Conservation (phyloP, 2,797 vertebrate species). For the Aulostomus chinensis region DNA sequence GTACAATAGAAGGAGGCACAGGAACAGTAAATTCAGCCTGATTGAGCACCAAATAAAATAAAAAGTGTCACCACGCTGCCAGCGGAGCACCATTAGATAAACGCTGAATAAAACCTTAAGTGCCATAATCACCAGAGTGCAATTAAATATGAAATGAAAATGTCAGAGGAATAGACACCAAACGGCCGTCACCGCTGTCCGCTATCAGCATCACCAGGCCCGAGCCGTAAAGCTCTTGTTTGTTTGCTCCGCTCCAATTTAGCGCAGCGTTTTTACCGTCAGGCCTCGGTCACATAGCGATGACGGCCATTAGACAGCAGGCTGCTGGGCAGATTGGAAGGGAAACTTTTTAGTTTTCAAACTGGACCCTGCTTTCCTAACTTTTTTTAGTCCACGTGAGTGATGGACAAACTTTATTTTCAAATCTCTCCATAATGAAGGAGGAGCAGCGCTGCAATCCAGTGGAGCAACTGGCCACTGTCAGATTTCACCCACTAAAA, state of each 20-base stretch:
- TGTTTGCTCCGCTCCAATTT: constrained; percentile 58
- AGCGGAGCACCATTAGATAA: constrained; percentile 66
- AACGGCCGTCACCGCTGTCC: constrained; percentile 47
- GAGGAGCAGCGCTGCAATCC: too few relatives aligned
- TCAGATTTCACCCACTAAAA: too few relatives aligned
- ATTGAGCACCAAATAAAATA: constrained; percentile 62
- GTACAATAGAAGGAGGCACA: constrained; percentile 7
- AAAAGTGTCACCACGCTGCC: constrained; percentile 45
- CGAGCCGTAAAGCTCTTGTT: constrained; percentile 63
- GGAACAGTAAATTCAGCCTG: constrained; percentile 58
- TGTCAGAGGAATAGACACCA: constrained; percentile 59
- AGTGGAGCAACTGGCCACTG: too few relatives aligned
- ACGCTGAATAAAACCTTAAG: constrained; percentile 71
- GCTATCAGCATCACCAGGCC: constrained; percentile 69
- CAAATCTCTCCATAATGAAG: too few relatives aligned
- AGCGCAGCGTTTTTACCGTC: constrained; percentile 54
- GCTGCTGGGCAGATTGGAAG: constrained; percentile 13
- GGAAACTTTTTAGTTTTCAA: too few relatives aligned
- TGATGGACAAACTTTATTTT: too few relatives aligned
- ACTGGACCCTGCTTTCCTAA: too few relatives aligned
- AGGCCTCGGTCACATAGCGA: constrained; percentile 63
- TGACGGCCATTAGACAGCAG: constrained; percentile 57
- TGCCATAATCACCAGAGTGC: constrained; percentile 62
- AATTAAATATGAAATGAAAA: constrained; percentile 75
- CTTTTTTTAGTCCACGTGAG: constrained; percentile 34